Conservation (phyloP, 2,113 vertebrate species). For the Leptobrachium ailaonicum region DNA sequence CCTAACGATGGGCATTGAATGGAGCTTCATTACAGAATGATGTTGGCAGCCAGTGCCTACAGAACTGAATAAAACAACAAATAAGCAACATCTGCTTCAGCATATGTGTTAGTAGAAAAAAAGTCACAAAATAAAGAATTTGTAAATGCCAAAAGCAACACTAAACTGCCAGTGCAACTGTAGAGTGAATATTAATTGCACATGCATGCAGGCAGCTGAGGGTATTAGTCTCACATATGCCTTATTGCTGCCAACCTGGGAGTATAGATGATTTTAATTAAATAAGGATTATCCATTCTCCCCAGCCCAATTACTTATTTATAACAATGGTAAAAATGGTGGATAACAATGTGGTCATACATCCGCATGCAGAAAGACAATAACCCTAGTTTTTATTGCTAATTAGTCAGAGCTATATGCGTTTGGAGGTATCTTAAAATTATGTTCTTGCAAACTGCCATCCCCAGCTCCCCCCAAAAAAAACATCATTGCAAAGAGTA, state of each 20-base stretch:
- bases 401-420: slow-evolving; percentile 64
- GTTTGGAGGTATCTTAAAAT: slow-evolving; percentile 67
- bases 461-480: slow-evolving; percentile 51
- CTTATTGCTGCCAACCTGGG: slow-evolving; percentile 83
- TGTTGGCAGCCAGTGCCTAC: slow-evolving; percentile 79
- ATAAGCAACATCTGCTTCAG: slow-evolving; percentile 86
- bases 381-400: slow-evolving; percentile 58
- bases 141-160: slow-evolving; percentile 87
- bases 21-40: slow-evolving; percentile 80
- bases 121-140: slow-evolving; percentile 85
- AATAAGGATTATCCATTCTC: slow-evolving; percentile 85
- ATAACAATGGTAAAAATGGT: slow-evolving; percentile 82
- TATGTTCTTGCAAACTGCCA: slow-evolving; percentile 66
- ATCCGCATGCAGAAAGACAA: slow-evolving; percentile 67
- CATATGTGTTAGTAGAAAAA: slow-evolving; percentile 83
- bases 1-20: slow-evolving; percentile 75
- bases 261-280: slow-evolving; percentile 88
- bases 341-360: slow-evolving; percentile 77
- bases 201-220: slow-evolving; percentile 79
- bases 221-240: slow-evolving; percentile 85
- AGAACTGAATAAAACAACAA: slow-evolving; percentile 85
- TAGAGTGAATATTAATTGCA: slow-evolving; percentile 85
- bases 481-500: slow-evolving; percentile 64
- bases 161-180: slow-evolving; percentile 81
- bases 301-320: slow-evolving; percentile 85